A percentile compares a stretch with the other conserved stretches of the same genome.
Conservation (phyloP, 2,113 vertebrate genomes). For the Lagopus leucura region DNA sequence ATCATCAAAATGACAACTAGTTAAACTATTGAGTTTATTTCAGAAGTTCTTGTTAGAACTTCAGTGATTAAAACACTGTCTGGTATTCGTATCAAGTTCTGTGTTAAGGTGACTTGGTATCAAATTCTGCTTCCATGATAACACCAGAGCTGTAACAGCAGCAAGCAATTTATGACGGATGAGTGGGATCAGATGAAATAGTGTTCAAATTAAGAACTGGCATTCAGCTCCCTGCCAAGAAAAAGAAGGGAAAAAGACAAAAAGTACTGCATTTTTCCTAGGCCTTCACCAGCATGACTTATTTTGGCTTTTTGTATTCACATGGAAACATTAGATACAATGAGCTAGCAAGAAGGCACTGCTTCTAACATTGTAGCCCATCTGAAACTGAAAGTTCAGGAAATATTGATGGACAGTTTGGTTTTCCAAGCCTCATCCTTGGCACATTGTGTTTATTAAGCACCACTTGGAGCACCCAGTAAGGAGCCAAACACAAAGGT, state of each 20-base stretch:
- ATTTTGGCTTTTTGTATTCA: not conserved
- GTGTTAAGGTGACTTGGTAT: not conserved
- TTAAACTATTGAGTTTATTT: not conserved
- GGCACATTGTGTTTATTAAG: not conserved
- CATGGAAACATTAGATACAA: not conserved
- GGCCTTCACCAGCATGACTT: not conserved
- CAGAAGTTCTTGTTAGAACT: not conserved
- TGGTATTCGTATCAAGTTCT: not conserved
- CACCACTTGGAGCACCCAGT: not conserved
- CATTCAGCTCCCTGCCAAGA: accelerated
- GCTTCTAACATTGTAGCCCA: not conserved
- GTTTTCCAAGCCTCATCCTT: not conserved
- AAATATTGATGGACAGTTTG: not conserved
- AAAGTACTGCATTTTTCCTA: not conserved
- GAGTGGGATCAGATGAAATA: not conserved
- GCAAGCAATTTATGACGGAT: not conserved
- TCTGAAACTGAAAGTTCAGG: not conserved
- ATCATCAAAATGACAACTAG: not conserved
- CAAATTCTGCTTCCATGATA: not conserved
- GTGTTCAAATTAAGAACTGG: not conserved
- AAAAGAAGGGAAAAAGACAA: not conserved
- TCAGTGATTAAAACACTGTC: not conserved
- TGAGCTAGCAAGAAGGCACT: not conserved
- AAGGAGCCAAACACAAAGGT: not conserved
- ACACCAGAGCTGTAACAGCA: not conserved